phyloP scores from a whole-genome alignment of 2,113 vertebrate species.

The Leptodactylus fuscus region DNA sequence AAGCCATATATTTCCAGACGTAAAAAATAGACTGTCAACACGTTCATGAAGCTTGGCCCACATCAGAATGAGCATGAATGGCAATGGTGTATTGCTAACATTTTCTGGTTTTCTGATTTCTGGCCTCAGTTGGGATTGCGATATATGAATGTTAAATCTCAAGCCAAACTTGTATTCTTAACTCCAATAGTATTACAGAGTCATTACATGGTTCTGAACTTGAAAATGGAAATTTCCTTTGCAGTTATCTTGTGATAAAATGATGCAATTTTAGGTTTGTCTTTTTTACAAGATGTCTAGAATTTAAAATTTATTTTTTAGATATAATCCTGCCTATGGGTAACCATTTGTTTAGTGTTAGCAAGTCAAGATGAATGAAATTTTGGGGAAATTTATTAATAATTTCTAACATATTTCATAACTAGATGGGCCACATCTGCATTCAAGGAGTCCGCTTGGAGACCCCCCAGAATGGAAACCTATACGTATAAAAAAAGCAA shows the following conservation, averaged over 20 bases:
- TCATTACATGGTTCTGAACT: not conserved
- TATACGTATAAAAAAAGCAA: too few relatives aligned
- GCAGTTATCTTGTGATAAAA: not conserved
- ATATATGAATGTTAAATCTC: slow-evolving; percentile 25
- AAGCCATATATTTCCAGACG: slow-evolving; percentile 54
- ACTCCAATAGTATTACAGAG: not conserved
- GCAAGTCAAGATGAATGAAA: too few relatives aligned
- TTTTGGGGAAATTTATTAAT: too few relatives aligned
- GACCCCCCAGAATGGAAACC: too few relatives aligned
- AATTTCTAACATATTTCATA: too few relatives aligned
- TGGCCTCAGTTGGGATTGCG: slow-evolving; percentile 17
- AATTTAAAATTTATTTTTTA: too few relatives aligned
- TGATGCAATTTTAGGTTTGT: not conserved
- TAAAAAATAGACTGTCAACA: slow-evolving; percentile 51
- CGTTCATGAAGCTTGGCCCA: slow-evolving; percentile 31
- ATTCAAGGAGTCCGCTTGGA: too few relatives aligned
- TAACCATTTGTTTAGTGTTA: too few relatives aligned
- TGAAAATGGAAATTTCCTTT: not conserved
- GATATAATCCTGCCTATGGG: too few relatives aligned
- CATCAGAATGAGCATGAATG: slow-evolving; percentile 7
- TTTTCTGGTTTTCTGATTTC: slow-evolving; percentile 36
- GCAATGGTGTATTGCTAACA: slow-evolving; percentile 5
- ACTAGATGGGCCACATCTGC: too few relatives aligned
- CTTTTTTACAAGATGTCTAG: too few relatives aligned
- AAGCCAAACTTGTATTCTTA: not conserved